Conservation (phyloP, 2,888 invertebrate species). For the Calephelis perditalis region DNA sequence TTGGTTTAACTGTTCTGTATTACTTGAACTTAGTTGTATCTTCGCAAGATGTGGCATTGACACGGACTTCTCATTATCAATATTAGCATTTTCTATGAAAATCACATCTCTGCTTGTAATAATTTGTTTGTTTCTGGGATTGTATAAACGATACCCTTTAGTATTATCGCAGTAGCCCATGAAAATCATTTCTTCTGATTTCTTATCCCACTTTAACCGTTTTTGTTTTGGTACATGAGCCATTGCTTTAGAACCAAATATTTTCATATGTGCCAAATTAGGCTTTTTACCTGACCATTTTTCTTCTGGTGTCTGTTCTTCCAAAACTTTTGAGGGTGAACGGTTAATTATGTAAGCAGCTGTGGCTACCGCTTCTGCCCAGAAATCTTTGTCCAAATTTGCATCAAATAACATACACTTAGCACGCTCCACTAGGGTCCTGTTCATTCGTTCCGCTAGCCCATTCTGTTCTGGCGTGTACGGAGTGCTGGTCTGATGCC, state of each 20-base stretch:
- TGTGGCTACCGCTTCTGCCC: too few relatives aligned
- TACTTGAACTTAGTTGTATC: too few relatives aligned
- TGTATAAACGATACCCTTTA: constrained; percentile 14
- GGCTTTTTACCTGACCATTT: neutral
- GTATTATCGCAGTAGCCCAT: neutral
- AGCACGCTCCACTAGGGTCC: too few relatives aligned
- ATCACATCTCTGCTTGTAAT: constrained; percentile 6
- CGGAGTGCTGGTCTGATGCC: too few relatives aligned
- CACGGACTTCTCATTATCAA: neutral
- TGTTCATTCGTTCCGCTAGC: too few relatives aligned
- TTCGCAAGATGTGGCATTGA: neutral
- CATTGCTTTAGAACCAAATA: constrained; percentile 16
- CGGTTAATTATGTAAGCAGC: too few relatives aligned
- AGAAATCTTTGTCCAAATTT: too few relatives aligned
- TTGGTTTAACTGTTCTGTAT: too few relatives aligned
- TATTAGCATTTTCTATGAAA: constrained; percentile 4
- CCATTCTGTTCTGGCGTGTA: too few relatives aligned
- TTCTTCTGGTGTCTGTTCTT: too few relatives aligned
- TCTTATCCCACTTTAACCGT: constrained; percentile 7
- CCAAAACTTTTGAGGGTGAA: too few relatives aligned
- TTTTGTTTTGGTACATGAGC: constrained; percentile 16
- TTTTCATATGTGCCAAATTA: constrained; percentile 1
- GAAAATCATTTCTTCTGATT: constrained; percentile 9
- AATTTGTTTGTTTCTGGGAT: constrained; percentile 2
- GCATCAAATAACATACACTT: too few relatives aligned